Conservation (phyloP, 2,113 vertebrate species). For the Chloroceryle aenea region DNA sequence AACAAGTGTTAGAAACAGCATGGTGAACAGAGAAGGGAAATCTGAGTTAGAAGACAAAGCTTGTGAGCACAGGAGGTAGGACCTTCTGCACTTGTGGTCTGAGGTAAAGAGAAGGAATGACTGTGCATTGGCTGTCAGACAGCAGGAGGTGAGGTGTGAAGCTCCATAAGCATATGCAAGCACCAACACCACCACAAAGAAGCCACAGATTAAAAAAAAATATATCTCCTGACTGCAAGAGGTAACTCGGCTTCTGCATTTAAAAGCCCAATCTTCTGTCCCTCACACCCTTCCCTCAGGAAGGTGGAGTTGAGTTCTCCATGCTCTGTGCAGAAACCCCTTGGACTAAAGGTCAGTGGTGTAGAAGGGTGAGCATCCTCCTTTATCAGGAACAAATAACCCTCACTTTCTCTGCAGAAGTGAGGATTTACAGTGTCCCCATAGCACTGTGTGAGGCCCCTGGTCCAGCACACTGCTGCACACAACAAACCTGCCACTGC, state of each 20-base stretch:
- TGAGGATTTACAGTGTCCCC: neutral
- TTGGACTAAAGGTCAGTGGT: neutral
- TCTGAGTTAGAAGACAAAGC: neutral
- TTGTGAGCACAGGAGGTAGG: rapidly evolving
- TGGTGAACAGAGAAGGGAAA: neutral
- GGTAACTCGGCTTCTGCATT: neutral
- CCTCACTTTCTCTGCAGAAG: neutral
- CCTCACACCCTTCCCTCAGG: neutral
- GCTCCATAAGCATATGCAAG: neutral
- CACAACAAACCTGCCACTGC: rapidly evolving
- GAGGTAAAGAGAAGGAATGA: neutral
- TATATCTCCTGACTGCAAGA: neutral
- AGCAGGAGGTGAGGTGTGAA: neutral
- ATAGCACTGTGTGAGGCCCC: rapidly evolving
- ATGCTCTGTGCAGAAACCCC: neutral
- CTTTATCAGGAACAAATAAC: neutral
- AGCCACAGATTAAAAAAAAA: neutral
- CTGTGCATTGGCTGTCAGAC: neutral
- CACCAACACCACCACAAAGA: neutral
- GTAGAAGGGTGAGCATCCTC: neutral
- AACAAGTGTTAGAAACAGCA: neutral
- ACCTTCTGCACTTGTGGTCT: neutral
- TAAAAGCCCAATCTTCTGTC: neutral
- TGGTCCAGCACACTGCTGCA: rapidly evolving
- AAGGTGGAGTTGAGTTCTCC: neutral